Base-by-base conservation (phyloP, 2,797 vertebrate genomes). In the Brachyalestes nurse region DNA sequence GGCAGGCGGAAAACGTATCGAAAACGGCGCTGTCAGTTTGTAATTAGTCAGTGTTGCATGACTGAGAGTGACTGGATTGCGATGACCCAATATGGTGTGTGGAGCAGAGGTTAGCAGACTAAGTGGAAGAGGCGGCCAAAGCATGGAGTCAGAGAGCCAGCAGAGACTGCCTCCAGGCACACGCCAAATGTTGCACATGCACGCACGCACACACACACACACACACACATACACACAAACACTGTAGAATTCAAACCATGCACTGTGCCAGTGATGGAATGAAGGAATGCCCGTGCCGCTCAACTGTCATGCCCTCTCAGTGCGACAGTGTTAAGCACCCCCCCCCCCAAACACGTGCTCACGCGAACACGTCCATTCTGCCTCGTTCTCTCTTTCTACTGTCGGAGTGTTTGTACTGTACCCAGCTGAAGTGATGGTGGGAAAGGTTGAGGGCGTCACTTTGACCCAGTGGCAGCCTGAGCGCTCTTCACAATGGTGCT, bases 401-500 rank as follows among this genome's bases (percentile, higher is more conserved):
- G 25, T 69, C 42, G 60, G 51, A 74, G 45, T 57, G 57, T 69
- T 72, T 53, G 17, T 60, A 60, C 60, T 66, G 23, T 28, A 5
- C n/a, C n/a, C 45, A 58, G 19, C 19, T 51, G 25, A 67, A 58
- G 64, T 5, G 17, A 23, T 23, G 23, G 58, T 7, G 75, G 42
- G 10, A 8, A 47, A 14, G 2, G 47, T 66, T 4, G 25, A 4
- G 40, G 23, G 51, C 23, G 17, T 61, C 25, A 28, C 23, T 28
- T 5, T 28, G 64, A 66, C 6, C 64, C 64, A n/a, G 16, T 14
- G 45, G 38, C 53, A 47, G 76, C 64, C 42, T 65, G 67, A 65
- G 73, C 72, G 72, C 58, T 51, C 58, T 75, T 72, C 79, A 86
- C 84, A 82, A 78, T 77, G 72, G 38, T 70, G 75, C 65, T 75